Evolutionary conservation across 1,140 invertebrate species (phyloP), one percentile per base, ranked within the genome.

Genomic region (Stratiolaelaps scimitus): DNA sequence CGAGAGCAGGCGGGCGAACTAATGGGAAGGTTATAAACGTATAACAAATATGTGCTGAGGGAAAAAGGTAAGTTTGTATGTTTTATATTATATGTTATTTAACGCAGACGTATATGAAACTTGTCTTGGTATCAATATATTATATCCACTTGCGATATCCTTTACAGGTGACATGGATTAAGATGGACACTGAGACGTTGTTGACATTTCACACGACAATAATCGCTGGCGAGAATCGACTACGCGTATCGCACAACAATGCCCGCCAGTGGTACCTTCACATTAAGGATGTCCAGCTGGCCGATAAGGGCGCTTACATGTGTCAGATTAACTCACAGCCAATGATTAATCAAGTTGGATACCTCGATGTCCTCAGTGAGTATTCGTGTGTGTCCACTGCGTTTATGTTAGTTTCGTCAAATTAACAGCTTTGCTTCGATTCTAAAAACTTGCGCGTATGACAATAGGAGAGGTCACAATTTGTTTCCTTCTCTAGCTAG

Each of bases 311-410:
- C 28, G 81, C 85, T 40, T 95, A 95, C 78, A 92, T 92, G 87
- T 94, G 91, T 75, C 91, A 95, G 78, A 89, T 95, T 72, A 95
- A 95, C 77, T 92, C 92, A 0, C 88, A 89, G 70, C 88, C 88
- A 15, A 91, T 92, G 87, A 70, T 70, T 13, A 70, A 67, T 23
- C 88, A 91, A 74, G 88, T 88, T 70, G 91, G 89, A 67, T 92
- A 89, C 75, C 79, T 95, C 19, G 86, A 92, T 74, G 88, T 95
- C 71, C 88, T 92, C 64, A 90, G 92, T 94, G 75, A 87, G 87
- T 78, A 23, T 30, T 2, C 10, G 26, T 40, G 15, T 40, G 28
- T 44, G 45, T 66, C 28, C 45, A 48, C 19, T 48, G 28, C n/a
- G n/a, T n/a, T n/a, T n/a, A n/a, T n/a, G 26, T 64, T 17, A 17